Evolutionary conservation across 2,888 invertebrate species (phyloP).

Genomic region (Lobophora halterata): DNA sequence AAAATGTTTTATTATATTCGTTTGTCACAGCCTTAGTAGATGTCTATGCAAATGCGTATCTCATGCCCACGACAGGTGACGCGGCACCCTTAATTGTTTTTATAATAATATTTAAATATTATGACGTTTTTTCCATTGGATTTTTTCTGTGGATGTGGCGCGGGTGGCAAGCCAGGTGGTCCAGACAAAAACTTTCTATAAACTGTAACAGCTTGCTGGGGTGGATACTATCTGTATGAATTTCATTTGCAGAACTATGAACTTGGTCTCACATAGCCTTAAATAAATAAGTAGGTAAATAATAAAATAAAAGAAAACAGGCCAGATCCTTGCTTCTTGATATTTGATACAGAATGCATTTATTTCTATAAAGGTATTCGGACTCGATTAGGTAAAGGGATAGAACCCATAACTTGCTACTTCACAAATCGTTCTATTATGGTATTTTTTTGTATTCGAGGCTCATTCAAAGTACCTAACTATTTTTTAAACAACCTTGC

Average conservation of each 20-base stretch:
- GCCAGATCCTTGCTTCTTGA: too few relatives aligned
- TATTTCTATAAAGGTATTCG: too few relatives aligned
- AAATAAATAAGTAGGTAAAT: too few relatives aligned
- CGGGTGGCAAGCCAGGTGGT: slow-evolving; percentile 78
- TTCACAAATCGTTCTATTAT: too few relatives aligned
- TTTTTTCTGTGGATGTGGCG: slow-evolving; percentile 65
- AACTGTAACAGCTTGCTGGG: slow-evolving; percentile 63
- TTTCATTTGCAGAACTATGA: too few relatives aligned
- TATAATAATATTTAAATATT: slow-evolving; percentile 80
- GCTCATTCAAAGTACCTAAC: neutral
- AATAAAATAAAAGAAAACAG: too few relatives aligned
- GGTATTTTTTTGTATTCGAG: slow-evolving; percentile 3
- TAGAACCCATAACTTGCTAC: too few relatives aligned
- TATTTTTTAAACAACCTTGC: too few relatives aligned
- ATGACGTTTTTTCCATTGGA: slow-evolving; percentile 67
- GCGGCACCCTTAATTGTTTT: slow-evolving; percentile 79
- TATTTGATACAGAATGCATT: too few relatives aligned
- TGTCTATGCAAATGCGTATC: slow-evolving; percentile 77
- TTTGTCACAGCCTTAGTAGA: slow-evolving; percentile 46
- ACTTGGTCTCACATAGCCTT: too few relatives aligned
- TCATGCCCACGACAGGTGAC: slow-evolving; percentile 78
- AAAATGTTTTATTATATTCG: slow-evolving; percentile 26
- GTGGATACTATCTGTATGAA: slow-evolving; percentile 22
- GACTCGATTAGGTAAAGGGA: too few relatives aligned
- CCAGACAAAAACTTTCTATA: slow-evolving; percentile 62